These are phyloP conservation scores for Phrixothrix hirtus DNA, from an alignment of 2,888 invertebrate species.

Conservation along the genomic window DNA sequence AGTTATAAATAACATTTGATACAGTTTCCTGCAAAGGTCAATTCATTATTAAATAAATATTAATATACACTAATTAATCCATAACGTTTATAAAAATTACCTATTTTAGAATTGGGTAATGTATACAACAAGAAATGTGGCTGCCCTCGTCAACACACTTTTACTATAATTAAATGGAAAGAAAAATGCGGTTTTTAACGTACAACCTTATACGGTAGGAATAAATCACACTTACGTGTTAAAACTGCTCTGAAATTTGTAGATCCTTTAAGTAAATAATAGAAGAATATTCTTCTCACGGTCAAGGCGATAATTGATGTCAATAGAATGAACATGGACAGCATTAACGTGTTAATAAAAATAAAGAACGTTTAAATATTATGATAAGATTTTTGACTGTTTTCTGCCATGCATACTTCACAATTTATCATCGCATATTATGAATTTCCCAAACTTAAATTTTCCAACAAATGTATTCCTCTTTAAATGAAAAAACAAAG, in stretches of 20 bases:
- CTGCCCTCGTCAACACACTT: background rate
- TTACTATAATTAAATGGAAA: background rate
- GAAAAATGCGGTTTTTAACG: slow-evolving; percentile 2
- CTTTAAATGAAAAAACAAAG: slow-evolving; percentile 9
- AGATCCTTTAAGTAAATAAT: slow-evolving; percentile 43
- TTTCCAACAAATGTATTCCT: no score
- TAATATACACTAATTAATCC: no score
- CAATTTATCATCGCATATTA: no score
- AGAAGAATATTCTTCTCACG: slow-evolving; percentile 43
- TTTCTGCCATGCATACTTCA: no score
- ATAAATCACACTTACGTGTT: slow-evolving; percentile 49
- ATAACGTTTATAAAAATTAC: no score
- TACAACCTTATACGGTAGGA: slow-evolving; percentile 39
- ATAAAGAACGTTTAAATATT: no score
- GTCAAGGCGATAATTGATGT: slow-evolving; percentile 43
- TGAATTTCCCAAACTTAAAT: no score
- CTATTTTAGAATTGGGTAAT: no score
- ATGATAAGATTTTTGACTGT: no score
- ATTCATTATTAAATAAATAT: no score
- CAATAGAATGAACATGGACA: slow-evolving; percentile 24
- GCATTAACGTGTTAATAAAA: slow-evolving; percentile 30
- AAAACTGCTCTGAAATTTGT: slow-evolving; percentile 46
- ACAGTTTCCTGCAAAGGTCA: no score
- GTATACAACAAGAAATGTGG: background rate
- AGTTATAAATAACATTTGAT: background rate